Conservation (phyloP, 2,797 vertebrate genomes). For the Enoplosus armatus region DNA sequence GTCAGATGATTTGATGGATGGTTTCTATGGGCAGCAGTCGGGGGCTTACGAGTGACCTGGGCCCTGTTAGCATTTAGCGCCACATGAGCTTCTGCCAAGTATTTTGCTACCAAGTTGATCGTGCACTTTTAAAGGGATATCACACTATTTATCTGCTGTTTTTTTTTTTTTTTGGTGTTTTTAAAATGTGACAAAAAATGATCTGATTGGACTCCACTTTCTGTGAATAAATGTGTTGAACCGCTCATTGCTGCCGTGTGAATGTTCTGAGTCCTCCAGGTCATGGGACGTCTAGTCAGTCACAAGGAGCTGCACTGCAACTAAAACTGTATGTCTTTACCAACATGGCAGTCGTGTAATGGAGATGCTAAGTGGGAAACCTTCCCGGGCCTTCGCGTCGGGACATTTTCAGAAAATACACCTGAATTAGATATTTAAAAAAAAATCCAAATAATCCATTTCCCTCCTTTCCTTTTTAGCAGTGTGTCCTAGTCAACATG, state of each 20-base stretch:
- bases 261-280: not conserved
- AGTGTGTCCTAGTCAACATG: too few relatives aligned
- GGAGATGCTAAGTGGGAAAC: not conserved
- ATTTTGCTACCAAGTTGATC: slow-evolving; percentile 22
- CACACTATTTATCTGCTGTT: slow-evolving; percentile 42
- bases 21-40: not conserved
- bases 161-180: not conserved
- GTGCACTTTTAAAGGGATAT: slow-evolving; percentile 26
- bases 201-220: slow-evolving; percentile 30
- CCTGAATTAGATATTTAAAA: too few relatives aligned
- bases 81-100: slow-evolving; percentile 4
- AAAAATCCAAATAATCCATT: too few relatives aligned
- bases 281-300: not conserved
- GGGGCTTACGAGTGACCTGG: not conserved
- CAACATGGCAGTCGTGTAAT: not conserved
- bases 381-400: too few relatives aligned
- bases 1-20: not conserved
- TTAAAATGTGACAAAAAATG: slow-evolving; percentile 20
- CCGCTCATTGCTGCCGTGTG: not conserved
- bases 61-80: not conserved
- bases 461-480: too few relatives aligned
- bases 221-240: slow-evolving; percentile 15
- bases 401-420: too few relatives aligned
- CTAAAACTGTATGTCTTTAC: not conserved
- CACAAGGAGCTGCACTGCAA: not conserved